Evolutionary conservation across 1,140 invertebrate genomes (phyloP).

Genomic region (Dendroctonus ponderosae): DNA sequence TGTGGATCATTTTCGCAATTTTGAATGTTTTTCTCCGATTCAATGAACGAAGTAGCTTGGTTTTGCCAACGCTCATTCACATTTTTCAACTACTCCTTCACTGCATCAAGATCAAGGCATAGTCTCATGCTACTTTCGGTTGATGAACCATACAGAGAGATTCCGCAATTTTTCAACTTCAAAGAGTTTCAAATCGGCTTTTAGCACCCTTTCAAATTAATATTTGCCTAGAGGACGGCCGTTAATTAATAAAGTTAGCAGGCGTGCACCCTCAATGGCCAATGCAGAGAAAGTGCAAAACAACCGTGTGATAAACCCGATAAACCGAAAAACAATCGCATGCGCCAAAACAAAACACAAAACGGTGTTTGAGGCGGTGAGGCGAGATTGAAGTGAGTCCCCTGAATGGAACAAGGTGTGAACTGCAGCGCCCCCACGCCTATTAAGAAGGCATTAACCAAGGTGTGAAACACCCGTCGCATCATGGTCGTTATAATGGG

Average conservation of each 20-base stretch:
- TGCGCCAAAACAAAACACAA: slow-evolving; percentile 14
- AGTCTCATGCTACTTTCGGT: no score
- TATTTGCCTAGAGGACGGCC: background rate
- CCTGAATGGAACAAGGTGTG: slow-evolving; percentile 32
- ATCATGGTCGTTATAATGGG: slow-evolving; percentile 35
- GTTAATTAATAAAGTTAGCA: background rate
- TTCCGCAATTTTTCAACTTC: no score
- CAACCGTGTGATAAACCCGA: background rate
- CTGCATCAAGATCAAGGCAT: no score
- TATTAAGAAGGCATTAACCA: slow-evolving; percentile 37
- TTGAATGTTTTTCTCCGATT: no score
- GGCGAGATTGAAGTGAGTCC: slow-evolving; percentile 29
- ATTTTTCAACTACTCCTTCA: no score
- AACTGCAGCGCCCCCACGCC: slow-evolving; percentile 32
- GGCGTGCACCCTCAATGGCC: background rate
- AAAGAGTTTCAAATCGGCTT: no score
- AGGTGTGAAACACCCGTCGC: slow-evolving; percentile 35
- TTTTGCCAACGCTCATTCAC: no score
- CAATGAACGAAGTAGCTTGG: no score
- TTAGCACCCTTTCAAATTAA: background rate
- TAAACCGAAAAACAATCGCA: slow-evolving; percentile 15
- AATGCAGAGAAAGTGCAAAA: background rate
- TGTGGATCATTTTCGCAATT: no score
- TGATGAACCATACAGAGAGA: no score
- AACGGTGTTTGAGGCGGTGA: slow-evolving; percentile 7